Percentiles rank a stretch among this genome's conserved stretches.
Conservation (phyloP, 2,888 invertebrate genomes). For the Oligia latruncula region DNA sequence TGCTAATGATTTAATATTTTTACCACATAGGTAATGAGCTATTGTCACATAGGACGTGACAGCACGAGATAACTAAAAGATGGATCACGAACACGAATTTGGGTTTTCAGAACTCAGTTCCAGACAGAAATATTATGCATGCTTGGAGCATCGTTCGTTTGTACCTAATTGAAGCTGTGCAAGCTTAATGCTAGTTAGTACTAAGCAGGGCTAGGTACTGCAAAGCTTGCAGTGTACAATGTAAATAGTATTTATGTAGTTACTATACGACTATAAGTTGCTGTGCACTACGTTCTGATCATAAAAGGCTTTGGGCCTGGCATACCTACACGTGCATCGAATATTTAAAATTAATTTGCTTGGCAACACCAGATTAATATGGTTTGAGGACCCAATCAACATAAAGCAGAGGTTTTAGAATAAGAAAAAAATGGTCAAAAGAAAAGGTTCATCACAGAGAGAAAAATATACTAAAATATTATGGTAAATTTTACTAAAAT, state of each 20-base stretch:
- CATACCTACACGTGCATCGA: not conserved
- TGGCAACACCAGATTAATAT: not conserved
- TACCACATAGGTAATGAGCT: not conserved
- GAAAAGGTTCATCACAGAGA: no score
- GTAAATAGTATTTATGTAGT: not conserved
- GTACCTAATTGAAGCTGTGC: not conserved
- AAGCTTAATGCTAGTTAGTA: constrained; percentile 2
- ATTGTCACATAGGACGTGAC: not conserved
- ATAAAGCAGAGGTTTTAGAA: no score
- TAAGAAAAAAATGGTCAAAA: no score
- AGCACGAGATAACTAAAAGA: not conserved
- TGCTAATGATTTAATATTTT: not conserved
- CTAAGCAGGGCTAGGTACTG: not conserved
- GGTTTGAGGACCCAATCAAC: no score
- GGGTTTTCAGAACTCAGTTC: not conserved
- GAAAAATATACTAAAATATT: no score
- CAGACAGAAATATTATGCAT: not conserved
- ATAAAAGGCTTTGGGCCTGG: not conserved
- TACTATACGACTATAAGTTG: not conserved
- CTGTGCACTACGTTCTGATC: not conserved
- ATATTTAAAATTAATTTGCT: not conserved
- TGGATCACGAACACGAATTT: not conserved
- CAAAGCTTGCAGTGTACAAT: not conserved
- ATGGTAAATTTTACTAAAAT: no score
- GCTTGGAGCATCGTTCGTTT: not conserved